phyloP scores from a whole-genome alignment of 92 coral and sea anemone genomes.

The Diadumene lineata region DNA sequence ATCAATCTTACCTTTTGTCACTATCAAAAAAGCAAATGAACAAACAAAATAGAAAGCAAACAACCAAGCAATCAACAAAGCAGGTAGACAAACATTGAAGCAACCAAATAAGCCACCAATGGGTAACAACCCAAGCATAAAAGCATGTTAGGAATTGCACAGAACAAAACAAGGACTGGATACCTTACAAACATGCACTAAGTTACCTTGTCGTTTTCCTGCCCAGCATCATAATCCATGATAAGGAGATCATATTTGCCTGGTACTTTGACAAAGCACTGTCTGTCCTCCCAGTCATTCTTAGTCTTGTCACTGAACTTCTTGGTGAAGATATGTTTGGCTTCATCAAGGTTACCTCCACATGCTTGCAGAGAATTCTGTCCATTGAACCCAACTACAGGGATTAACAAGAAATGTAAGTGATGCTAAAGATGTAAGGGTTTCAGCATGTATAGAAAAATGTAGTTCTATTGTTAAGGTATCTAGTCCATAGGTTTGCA shows the following conservation, averaged over 20 bases:
- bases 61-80: constrained; percentile 5
- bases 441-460: no score
- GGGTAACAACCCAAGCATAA: not conserved
- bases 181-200: no score
- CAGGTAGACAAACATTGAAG: not conserved
- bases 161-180: not conserved
- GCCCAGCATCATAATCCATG: constrained; percentile 94
- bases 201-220: constrained; percentile 73
- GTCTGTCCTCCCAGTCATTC: constrained; percentile 84
- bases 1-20: no score
- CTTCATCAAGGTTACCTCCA: constrained; percentile 81
- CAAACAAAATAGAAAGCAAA: not conserved
- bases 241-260: constrained; percentile 89
- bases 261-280: constrained; percentile 70
- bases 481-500: no score
- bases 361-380: constrained; percentile 82
- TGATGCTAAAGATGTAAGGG: no score
- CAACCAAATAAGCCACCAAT: not conserved
- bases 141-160: not conserved
- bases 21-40: no score
- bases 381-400: constrained; percentile 88
- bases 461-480: no score
- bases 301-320: constrained; percentile 93
- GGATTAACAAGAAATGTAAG: not conserved
- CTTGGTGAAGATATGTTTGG: constrained; percentile 74